Percentiles rank a stretch among this genome's conserved stretches.
These are phyloP conservation scores for Drosophila navojoa DNA, from an alignment of 1,140 invertebrate species.

Conservation along the genomic window DNA sequence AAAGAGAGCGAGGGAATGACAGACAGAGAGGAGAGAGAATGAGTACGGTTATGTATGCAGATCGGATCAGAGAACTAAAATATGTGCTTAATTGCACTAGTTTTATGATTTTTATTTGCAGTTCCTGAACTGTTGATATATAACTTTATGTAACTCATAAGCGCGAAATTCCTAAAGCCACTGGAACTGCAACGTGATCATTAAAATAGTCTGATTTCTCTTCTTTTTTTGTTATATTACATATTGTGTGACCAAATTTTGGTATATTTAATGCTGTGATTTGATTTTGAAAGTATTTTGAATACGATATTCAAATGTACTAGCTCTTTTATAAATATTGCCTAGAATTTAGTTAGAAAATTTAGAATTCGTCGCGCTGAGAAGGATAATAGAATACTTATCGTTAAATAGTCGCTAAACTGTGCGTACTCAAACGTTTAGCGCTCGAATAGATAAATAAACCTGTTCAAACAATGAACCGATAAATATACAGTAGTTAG, in stretches of 20 bases:
- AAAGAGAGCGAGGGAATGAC: neutral
- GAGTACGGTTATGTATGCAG: conserved; percentile 5
- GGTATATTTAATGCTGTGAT: neutral
- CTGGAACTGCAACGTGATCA: neutral
- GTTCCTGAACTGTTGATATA: neutral
- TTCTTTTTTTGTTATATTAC: too few species aligned
- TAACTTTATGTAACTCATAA: neutral
- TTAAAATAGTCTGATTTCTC: neutral
- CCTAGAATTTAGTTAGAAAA: too few species aligned
- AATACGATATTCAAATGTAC: neutral
- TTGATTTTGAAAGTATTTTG: neutral
- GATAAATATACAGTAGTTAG: neutral
- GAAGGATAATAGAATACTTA: too few species aligned
- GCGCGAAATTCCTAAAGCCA: neutral
- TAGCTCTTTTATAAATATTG: too few species aligned
- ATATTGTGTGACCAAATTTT: neutral
- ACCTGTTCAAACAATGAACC: neutral
- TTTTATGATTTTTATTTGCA: neutral
- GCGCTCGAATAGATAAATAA: neutral
- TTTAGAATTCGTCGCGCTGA: too few species aligned
- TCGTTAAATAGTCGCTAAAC: too few species aligned
- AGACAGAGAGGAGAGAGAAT: neutral
- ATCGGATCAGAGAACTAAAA: conserved; percentile 12
- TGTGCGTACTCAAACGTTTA: too few species aligned
- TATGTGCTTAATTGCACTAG: conserved; percentile 9